Base-by-base conservation (phyloP, 2,113 vertebrate genomes). In the Panthera uncia region DNA sequence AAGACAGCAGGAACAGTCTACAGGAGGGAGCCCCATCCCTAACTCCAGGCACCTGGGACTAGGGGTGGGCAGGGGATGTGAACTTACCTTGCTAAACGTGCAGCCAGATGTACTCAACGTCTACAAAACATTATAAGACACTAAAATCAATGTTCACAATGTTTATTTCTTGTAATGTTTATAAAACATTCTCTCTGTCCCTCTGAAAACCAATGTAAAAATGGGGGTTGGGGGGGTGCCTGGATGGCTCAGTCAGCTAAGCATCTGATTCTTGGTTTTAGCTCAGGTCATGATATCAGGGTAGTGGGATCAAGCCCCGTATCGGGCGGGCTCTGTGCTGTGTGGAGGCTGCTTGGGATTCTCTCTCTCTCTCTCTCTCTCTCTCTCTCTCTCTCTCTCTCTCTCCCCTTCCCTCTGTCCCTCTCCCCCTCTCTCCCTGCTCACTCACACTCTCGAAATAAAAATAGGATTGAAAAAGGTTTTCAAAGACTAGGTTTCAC, bases 141-240 rank as follows among this genome's bases (percentile, higher is more conserved):
- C 41, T 69, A 69, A 68, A 78, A 36, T 52, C 71, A 79, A 89
- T 66, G 57, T 82, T 88, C 41, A 61, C 73, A n/a, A 38, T 71
- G 29, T 36, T 65, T 41, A 38, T 45, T 50, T 85, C 84, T 73
- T 36, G 57, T 48, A 90, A 71, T 74, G 38, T 69, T 90, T 73
- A 73, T 80, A 68, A 93, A 94, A 85, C 45, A 45, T 45, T 45
- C 45, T 85, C 29, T 90, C 52, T 4, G 4, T 15, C 29, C 31
- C 33, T 87, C 80, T 83, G 69, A 63, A 96, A 97, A 63, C 52
- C 5, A 74, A 87, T 94, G 79, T 94, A 88, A 73, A 97, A 95
- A 57, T 1, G 1, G 16, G 6, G 7, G 2, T 57, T 94, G 50
- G 50, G 57, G 55, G 14, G 57, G 57, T 21, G 7, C 57, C 57